These are phyloP conservation scores for Upupa epops DNA, from an alignment of 2,113 vertebrate genomes.

Conservation along the genomic window DNA sequence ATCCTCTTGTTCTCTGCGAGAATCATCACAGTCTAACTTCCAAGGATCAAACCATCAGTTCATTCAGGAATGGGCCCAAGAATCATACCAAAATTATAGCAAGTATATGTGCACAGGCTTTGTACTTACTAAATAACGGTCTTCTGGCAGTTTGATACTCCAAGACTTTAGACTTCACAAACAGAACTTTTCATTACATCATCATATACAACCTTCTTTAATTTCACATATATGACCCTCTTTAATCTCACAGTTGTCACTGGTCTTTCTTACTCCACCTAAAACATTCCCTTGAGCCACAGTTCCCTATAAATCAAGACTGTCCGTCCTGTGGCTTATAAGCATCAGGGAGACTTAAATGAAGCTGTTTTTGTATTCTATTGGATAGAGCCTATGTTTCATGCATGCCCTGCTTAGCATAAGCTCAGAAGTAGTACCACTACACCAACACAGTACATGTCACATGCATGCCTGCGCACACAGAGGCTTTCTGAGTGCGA, in stretches of 20 bases:
- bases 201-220: not conserved
- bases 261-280: not conserved
- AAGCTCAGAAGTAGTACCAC: not conserved
- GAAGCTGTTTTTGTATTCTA: not conserved
- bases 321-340: accelerated
- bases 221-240: not conserved
- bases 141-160: not conserved
- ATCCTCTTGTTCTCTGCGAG: not conserved
- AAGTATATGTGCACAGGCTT: not conserved
- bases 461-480: accelerated
- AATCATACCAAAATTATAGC: not conserved
- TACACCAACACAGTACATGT: not conserved
- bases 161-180: not conserved
- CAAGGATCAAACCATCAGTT: not conserved
- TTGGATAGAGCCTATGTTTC: not conserved
- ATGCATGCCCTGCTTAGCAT: not conserved
- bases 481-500: accelerated
- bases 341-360: not conserved
- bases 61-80: not conserved
- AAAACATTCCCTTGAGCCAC: not conserved
- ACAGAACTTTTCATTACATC: not conserved
- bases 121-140: not conserved
- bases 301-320: not conserved
- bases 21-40: not conserved
- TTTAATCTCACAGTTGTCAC: not conserved